Base-by-base conservation (phyloP, 2,113 vertebrate genomes). In the Cinclus cinclus region DNA sequence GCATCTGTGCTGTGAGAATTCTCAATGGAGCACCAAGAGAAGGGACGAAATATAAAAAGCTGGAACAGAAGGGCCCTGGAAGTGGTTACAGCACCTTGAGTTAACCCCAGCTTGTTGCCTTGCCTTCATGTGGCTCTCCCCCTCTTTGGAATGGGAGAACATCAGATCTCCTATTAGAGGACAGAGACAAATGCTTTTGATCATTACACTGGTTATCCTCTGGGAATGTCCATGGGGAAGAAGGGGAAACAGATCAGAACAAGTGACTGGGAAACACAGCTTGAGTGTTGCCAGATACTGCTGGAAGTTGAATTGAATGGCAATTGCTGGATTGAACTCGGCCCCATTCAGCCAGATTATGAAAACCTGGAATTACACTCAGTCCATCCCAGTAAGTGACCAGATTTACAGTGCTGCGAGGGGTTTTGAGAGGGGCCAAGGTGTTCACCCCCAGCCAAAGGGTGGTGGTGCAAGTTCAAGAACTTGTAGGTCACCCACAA, bases 401-500 rank as follows among this genome's bases (percentile, higher is more conserved):
- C 60, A 13, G 47, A 18, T 25, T 22, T 44, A 6, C 24, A 9
- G 3, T 1, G 17, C 37, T 8, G 42, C 0, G 2, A 33, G 2
- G 1, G 0, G 12, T 20, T 4, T 7, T 39, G 69, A 79, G 41
- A 33, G 41, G 18, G 23, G 50, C 35, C 55, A 27, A 5, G 0
- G 33, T 16, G 2, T 15, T 39, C 23, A 83, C 37, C 79, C 50
- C 58, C 37, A 8, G 21, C 8, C 2, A 5, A 56, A 77, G 42
- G 56, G 0, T 27, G 77, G 42, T 30, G 62, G 13, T 15, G 35
- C 9, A 23, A 25, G n/a, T 21, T 30, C 31, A 73, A 27, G 67
- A 80, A 73, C 21, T 33, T 49, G 52, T 4, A 50, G 21, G 18
- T 35, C 3, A 8, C 31, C 17, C 49, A 35, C 9, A 41, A 47